Conservation (phyloP, 2,888 invertebrate species). For the Globia sparganii region DNA sequence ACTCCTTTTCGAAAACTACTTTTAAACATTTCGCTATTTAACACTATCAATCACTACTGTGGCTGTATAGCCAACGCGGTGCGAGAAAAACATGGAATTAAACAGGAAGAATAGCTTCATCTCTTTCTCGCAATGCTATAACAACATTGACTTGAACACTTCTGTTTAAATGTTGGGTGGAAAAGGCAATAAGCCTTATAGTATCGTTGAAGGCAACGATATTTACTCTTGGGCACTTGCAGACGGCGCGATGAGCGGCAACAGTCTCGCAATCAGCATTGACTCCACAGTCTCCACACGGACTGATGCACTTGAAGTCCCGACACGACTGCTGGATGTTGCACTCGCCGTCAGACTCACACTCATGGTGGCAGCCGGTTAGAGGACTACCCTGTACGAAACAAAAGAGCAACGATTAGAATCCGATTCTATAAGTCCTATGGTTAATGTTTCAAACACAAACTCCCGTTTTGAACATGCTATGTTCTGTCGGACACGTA, state of each 20-base stretch:
- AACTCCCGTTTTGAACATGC: not conserved
- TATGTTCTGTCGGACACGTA: not conserved
- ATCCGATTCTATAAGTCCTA: not conserved
- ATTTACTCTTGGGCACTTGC: conserved; percentile 95
- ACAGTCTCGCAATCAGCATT: conserved; percentile 95
- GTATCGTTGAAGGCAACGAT: too few relatives aligned
- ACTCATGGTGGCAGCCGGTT: conserved; percentile 95
- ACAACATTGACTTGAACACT: not conserved
- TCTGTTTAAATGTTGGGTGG: not conserved
- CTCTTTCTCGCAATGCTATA: not conserved
- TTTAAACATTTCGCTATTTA: not conserved
- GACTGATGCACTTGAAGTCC: conserved; percentile 93
- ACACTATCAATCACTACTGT: not conserved
- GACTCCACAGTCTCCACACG: conserved; percentile 94
- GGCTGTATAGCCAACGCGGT: too few relatives aligned
- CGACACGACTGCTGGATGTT: conserved; percentile 93
- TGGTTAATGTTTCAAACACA: not conserved
- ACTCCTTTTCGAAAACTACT: too few relatives aligned
- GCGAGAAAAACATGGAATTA: too few relatives aligned
- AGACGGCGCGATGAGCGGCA: conserved; percentile 93
- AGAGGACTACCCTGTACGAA: conserved; percentile 93
- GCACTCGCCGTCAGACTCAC: conserved; percentile 94
- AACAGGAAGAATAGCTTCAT: not conserved
- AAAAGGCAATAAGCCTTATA: not conserved
- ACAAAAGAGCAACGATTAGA: not conserved